Evolutionary conservation across 2,888 invertebrate species (phyloP).

Genomic region (Operophtera brumata): DNA sequence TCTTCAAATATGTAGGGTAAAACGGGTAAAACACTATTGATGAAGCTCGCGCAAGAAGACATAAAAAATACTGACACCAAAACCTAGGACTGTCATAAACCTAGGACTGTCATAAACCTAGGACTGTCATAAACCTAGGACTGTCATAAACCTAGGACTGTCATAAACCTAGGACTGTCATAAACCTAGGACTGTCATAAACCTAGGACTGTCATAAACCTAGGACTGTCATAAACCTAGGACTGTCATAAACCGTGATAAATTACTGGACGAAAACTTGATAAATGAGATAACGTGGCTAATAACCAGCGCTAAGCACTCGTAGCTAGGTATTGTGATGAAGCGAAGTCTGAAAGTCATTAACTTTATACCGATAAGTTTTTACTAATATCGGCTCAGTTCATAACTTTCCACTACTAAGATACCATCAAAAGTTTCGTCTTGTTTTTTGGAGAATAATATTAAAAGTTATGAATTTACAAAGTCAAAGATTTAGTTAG

Average conservation of each 20-base stretch:
- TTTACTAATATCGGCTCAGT: neutral
- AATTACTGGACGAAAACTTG: constrained; percentile 28
- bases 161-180: constrained; percentile 20
- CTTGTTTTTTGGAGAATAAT: no score
- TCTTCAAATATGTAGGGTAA: constrained; percentile 14
- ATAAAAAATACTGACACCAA: constrained; percentile 26
- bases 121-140: constrained; percentile 17
- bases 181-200: constrained; percentile 23
- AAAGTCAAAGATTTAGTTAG: neutral
- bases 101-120: no score
- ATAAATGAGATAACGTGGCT: constrained; percentile 29
- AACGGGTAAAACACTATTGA: constrained; percentile 22
- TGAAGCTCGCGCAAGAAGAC: constrained; percentile 15
- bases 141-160: constrained; percentile 20
- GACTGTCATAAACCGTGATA: constrained; percentile 29
- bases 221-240: constrained; percentile 18
- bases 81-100: constrained; percentile 27
- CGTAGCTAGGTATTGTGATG: constrained; percentile 8
- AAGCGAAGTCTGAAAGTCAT: constrained; percentile 6
- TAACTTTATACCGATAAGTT: neutral
- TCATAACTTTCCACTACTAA: no score
- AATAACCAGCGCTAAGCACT: neutral
- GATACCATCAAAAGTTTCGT: no score
- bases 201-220: constrained; percentile 19
- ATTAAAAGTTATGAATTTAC: neutral